Percentiles rank a stretch among this genome's conserved stretches.
phyloP scores from a whole-genome alignment of 2,888 invertebrate genomes.

The Tanypteryx hageni region DNA sequence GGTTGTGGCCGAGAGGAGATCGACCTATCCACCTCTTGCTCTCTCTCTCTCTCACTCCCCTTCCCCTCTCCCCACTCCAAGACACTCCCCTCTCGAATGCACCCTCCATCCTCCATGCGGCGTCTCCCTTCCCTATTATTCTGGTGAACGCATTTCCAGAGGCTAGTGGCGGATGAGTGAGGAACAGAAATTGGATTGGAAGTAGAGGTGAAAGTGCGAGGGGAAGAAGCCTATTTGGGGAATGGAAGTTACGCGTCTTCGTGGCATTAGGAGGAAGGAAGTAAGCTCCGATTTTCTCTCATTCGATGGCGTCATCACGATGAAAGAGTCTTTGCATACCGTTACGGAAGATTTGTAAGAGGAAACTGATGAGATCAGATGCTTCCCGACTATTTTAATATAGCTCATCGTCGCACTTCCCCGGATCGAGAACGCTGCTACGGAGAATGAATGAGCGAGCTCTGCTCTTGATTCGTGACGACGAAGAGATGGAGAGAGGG shows the following conservation, averaged over 20 bases:
- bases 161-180: background rate
- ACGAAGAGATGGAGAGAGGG: background rate
- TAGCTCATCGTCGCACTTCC: background rate
- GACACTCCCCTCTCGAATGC: no score
- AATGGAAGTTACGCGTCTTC: background rate
- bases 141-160: background rate
- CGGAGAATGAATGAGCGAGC: background rate
- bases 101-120: no score
- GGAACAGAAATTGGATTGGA: background rate
- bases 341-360: background rate
- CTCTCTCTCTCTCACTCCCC: background rate
- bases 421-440: background rate
- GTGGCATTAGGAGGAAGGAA: background rate
- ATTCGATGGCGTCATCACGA: background rate
- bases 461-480: background rate
- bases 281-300: background rate
- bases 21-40: conserved; percentile 4
- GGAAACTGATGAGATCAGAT: background rate
- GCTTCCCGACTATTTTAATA: background rate
- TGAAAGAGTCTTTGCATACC: background rate
- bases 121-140: no score
- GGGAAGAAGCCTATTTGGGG: background rate
- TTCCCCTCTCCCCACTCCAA: background rate
- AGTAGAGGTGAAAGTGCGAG: background rate
- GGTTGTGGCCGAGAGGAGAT: conserved; percentile 7